phyloP scores from a whole-genome alignment of 2,113 vertebrate species.

The Notarius lentiginosus region DNA sequence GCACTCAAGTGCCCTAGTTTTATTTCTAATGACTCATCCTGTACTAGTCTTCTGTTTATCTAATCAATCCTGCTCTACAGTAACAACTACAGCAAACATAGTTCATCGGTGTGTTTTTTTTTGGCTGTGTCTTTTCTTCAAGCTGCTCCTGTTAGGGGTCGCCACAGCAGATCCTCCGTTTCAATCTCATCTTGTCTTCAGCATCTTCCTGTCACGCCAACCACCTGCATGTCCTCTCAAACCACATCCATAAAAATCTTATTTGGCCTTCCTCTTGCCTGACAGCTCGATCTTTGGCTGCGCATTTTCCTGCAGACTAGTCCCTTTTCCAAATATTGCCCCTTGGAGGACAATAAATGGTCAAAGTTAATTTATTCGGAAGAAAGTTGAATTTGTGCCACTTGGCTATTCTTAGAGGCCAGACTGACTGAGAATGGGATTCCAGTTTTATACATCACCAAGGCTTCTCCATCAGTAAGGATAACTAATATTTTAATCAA shows the following conservation, averaged over 20 bases:
- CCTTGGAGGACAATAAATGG: background rate
- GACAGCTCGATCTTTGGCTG: background rate
- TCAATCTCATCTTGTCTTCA: too few relatives aligned
- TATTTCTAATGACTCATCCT: background rate
- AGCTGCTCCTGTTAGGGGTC: too few relatives aligned
- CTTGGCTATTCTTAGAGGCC: background rate
- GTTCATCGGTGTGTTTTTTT: background rate
- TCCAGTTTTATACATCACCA: background rate
- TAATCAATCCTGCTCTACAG: background rate
- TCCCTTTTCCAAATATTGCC: background rate
- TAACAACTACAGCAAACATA: background rate
- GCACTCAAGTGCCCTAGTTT: too few relatives aligned
- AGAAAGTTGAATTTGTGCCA: background rate
- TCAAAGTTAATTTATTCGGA: background rate
- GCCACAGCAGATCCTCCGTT: too few relatives aligned
- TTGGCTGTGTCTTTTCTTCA: background rate
- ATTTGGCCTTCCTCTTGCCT: too few relatives aligned
- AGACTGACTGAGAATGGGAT: background rate
- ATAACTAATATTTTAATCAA: background rate
- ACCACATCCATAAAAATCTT: too few relatives aligned
- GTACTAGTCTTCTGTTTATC: background rate
- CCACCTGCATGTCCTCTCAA: too few relatives aligned
- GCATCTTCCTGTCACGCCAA: too few relatives aligned
- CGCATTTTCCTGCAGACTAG: background rate
- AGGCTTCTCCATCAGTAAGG: background rate